Evolutionary conservation across 2,888 invertebrate genomes (phyloP).

Genomic region (Fragum sueziense): DNA sequence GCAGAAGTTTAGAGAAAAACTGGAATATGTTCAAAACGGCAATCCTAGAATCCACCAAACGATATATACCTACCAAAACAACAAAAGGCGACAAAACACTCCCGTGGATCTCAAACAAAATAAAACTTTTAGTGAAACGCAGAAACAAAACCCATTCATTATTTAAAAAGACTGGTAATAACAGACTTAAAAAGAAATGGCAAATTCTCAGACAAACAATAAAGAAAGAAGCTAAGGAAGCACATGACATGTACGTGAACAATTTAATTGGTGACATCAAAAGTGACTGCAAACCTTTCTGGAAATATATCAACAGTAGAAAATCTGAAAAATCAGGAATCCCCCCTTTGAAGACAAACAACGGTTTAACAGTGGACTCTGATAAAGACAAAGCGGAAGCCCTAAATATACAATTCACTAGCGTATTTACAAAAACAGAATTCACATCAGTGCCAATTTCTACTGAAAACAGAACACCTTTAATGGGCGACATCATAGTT

Average conservation of each 20-base stretch:
- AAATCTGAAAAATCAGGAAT: neutral
- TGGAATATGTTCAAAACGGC: constrained; percentile 32
- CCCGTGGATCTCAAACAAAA: constrained; percentile 23
- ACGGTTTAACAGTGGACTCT: neutral
- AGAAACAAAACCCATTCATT: constrained; percentile 30
- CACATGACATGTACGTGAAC: constrained; percentile 24
- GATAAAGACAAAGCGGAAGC: constrained; percentile 23
- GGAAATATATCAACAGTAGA: constrained; percentile 23
- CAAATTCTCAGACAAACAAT: constrained; percentile 21
- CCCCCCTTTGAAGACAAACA: neutral
- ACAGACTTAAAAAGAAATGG: constrained; percentile 30
- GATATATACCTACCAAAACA: constrained; percentile 39
- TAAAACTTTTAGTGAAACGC: constrained; percentile 25
- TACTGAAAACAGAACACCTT: constrained; percentile 5
- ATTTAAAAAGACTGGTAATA: constrained; percentile 21
- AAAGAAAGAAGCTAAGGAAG: constrained; percentile 19
- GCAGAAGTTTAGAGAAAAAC: constrained; percentile 25
- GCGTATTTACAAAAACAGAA: constrained; percentile 39
- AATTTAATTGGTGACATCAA: constrained; percentile 28
- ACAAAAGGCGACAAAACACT: constrained; percentile 30
- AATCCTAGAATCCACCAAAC: constrained; percentile 19
- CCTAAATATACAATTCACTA: constrained; percentile 31
- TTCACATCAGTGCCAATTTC: constrained; percentile 17
- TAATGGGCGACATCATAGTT: constrained; percentile 30
- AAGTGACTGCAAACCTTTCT: constrained; percentile 38